phyloP scores from a whole-genome alignment of 2,113 vertebrate genomes.

The Empidonax alnorum region DNA sequence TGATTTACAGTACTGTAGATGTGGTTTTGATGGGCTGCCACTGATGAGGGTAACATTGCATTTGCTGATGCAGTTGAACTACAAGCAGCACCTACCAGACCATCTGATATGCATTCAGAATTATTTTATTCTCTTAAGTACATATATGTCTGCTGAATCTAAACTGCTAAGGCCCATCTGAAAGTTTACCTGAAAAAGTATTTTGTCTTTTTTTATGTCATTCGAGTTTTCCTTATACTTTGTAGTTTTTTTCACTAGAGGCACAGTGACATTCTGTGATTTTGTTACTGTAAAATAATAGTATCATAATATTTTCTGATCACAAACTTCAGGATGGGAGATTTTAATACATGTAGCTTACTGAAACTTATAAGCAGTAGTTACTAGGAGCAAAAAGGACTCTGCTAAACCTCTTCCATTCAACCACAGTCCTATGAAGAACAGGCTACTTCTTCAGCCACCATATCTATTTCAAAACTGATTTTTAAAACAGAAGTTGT shows the following conservation, averaged over 20 bases:
- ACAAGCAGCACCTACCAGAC: background rate
- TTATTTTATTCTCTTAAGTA: slow-evolving; percentile 24
- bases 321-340: background rate
- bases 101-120: slow-evolving; percentile 41
- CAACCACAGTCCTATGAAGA: background rate
- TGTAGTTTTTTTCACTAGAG: slow-evolving; percentile 13
- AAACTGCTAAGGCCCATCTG: slow-evolving; percentile 23
- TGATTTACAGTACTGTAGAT: background rate
- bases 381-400: background rate
- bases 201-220: slow-evolving; percentile 20
- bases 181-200: slow-evolving; percentile 40
- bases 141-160: background rate
- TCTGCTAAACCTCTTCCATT: slow-evolving; percentile 20
- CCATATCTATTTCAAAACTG: background rate
- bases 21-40: slow-evolving; percentile 13
- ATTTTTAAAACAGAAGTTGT: slow-evolving; percentile 33
- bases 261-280: background rate
- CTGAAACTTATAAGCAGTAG: background rate
- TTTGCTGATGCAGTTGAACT: slow-evolving; percentile 37
- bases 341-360: background rate
- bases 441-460: background rate
- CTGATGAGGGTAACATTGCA: background rate
- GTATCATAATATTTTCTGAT: background rate
- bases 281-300: background rate
- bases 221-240: slow-evolving; percentile 48